Base-by-base conservation (phyloP, 53 echinoderm and acorn worm species). In the Temnopleurus reevesii region DNA sequence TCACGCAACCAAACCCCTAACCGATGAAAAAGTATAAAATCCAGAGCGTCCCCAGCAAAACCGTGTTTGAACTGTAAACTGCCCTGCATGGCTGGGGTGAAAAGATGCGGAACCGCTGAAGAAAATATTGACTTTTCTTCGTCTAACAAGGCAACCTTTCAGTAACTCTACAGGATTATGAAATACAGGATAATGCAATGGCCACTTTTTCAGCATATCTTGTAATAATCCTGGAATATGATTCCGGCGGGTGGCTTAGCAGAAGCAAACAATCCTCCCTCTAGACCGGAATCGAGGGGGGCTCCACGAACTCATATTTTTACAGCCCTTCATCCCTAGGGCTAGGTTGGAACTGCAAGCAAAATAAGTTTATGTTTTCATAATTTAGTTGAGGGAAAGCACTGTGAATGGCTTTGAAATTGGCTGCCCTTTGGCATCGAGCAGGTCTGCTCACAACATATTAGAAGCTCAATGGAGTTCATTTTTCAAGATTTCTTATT, bases 291-390 rank as follows among this genome's bases (percentile, higher is more conserved):
- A 71, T 71, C 41, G 21, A 9, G 13, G 36, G 38, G 71, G 21
- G 28, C 49, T 29, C 49, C 17, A 9, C 17, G 51, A 49, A 46
- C 47, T 15, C 49, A 49, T 79, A 79, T 79, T 79, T 79, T 47
- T 79, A 49, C 79, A 79, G 79, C 46, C 24, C 29, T 47, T 46
- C 51, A 46, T 79, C 79, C 79, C 79, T 49, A n/a, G 79, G 79
- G 79, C 15, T 49, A 49, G 4, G 49, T 27, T 29, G 13, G 27
- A 26, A 79, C 12, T 28, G 28, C 46, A 79, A 79, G 79, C 26
- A 79, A 79, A 79, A 79, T 79, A 79, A 49, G 49, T 79, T 79
- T 25, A 47, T 49, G 49, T 79, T 79, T 79, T 79, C 79, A 79
- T 79, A 79, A 79, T 46, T 79, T 49, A 79, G 49, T 2, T 79